phyloP scores from a whole-genome alignment of 2,113 vertebrate species.

The Todiramphus chloris region DNA sequence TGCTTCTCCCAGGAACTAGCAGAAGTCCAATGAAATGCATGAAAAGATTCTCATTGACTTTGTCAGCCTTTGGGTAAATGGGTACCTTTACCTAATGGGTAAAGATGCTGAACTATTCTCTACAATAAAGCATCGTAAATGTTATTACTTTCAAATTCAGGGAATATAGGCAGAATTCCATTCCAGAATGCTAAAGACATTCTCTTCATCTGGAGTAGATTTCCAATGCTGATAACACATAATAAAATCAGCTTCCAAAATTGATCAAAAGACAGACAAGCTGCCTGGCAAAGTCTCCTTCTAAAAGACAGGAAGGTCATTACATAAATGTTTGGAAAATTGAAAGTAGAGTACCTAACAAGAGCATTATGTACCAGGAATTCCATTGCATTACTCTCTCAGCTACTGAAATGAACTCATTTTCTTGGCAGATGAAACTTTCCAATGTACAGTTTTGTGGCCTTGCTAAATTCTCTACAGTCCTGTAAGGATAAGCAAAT shows the following conservation, averaged over 20 bases:
- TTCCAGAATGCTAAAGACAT: not conserved
- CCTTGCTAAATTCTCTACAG: not conserved
- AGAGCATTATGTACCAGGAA: not conserved
- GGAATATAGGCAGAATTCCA: not conserved
- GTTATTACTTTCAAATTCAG: not conserved
- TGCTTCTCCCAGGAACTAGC: not conserved
- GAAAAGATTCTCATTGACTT: not conserved
- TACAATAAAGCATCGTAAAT: not conserved
- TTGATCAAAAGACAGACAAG: not conserved
- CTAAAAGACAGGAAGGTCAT: not conserved
- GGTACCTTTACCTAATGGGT: too few species aligned
- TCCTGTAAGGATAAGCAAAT: not conserved
- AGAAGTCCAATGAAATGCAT: not conserved
- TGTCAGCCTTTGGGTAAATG: not conserved
- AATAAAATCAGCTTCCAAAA: not conserved
- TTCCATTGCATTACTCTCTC: not conserved
- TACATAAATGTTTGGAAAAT: not conserved
- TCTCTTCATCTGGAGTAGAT: not conserved
- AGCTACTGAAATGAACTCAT: not conserved
- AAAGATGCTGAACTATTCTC: too few species aligned
- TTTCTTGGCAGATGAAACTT: not conserved
- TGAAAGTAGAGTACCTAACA: not conserved
- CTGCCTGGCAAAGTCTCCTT: not conserved
- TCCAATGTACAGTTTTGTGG: not conserved
- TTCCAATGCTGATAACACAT: not conserved